Evolutionary conservation across 2,113 vertebrate genomes (phyloP), one percentile per base, ranked within the genome.

Genomic region (Rutilus rutilus): DNA sequence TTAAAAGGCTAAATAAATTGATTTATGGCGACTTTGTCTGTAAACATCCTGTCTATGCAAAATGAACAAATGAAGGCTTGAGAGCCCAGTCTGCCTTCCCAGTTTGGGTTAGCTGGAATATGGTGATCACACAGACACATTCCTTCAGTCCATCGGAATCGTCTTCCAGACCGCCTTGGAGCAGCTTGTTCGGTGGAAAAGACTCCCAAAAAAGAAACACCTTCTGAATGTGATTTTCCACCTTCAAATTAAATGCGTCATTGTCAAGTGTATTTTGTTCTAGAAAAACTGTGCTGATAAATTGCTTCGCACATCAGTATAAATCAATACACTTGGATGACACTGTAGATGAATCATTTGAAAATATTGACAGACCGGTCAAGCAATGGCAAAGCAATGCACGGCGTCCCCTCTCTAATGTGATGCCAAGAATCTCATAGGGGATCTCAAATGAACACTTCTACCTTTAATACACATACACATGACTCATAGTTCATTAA

Each of bases 11-110:
- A 76, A 81, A 57, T 14, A 7, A 79, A 74, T 54, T 88, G 85
- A 87, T 86, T 88, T 83, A 87, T 87, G 39, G 73, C 17, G 57
- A 78, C 79, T 83, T 85, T 85, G 71, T 78, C 81, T 87, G 86
- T 86, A 89, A 89, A 88, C 86, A 89, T 89, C 86, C 69, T 87
- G 80, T 84, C 50, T 87, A 80, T 83, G 21, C 86, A 67, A 62
- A 81, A 89, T 79, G 76, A 86, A 78, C 76, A 84, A 81, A 89
- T 82, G 47, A 85, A 50, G 8, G 36, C 47, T 71, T 50, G 83
- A 78, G 42, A 45, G 21, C 57, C 39, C 25, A 3, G 25, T 39
- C 64, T 69, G 39, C 27, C 30, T 67, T 81, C 87, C 74, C 36
- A 77, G 86, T 71, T 42, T 25, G 88, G 12, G 67, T 80, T 45